phyloP scores from a whole-genome alignment of 2,797 vertebrate species.

The Argyrosomus regius region DNA sequence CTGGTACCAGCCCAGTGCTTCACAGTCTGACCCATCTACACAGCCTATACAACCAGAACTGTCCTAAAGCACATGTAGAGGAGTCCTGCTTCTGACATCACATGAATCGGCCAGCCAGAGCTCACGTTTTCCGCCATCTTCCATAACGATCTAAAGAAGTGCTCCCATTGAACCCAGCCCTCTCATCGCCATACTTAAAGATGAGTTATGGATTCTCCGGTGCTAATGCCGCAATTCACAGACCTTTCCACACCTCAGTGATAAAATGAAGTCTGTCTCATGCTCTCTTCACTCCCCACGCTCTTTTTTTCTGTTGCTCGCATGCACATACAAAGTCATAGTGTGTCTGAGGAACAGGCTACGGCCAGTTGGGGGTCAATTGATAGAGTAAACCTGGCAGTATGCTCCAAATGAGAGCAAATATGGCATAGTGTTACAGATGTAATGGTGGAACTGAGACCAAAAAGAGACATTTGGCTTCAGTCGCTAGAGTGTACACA shows the following conservation, averaged over 20 bases:
- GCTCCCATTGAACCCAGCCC: slow-evolving; percentile 34
- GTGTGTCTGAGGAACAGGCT: slow-evolving; percentile 8
- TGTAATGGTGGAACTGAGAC: neutral
- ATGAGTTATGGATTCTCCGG: slow-evolving; percentile 55
- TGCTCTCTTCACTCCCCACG: slow-evolving; percentile 2
- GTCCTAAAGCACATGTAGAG: slow-evolving; percentile 28
- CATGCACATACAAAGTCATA: slow-evolving; percentile 18
- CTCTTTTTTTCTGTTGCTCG: slow-evolving; percentile 24
- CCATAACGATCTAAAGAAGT: slow-evolving; percentile 50
- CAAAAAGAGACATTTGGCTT: slow-evolving; percentile 37
- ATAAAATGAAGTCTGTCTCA: slow-evolving; percentile 54
- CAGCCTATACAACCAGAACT: slow-evolving; percentile 3
- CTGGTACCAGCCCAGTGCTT: slow-evolving; percentile 50
- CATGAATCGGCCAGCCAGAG: slow-evolving; percentile 31
- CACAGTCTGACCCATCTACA: slow-evolving; percentile 38
- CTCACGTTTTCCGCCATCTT: slow-evolving; percentile 54
- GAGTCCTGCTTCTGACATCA: slow-evolving; percentile 32
- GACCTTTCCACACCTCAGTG: slow-evolving; percentile 56
- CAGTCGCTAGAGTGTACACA: neutral
- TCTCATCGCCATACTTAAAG: slow-evolving; percentile 41
- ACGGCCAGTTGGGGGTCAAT: slow-evolving; percentile 15
- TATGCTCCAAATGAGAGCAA: slow-evolving; percentile 5
- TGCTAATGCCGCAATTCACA: slow-evolving; percentile 43
- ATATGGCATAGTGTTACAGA: neutral
- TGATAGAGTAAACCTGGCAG: neutral